phyloP scores from a whole-genome alignment of 2,113 vertebrate genomes.

The Notothenia coriiceps region DNA sequence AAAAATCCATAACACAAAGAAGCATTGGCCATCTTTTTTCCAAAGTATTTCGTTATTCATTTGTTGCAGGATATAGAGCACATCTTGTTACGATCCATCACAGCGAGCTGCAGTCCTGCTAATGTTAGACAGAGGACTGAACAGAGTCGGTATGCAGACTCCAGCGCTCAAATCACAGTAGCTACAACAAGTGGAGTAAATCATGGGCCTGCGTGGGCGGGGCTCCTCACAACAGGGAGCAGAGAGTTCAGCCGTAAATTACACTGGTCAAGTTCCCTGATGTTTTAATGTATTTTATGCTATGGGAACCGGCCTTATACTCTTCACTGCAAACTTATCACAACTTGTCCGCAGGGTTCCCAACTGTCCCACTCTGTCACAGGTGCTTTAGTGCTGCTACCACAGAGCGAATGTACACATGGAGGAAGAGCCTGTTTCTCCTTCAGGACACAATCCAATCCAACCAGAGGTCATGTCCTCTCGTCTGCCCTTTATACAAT shows the following conservation, averaged over 20 bases:
- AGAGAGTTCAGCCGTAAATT: conserved; percentile 75
- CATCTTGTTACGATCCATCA: conserved; percentile 67
- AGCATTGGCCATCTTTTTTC: conserved; percentile 9
- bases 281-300: conserved; percentile 58
- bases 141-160: conserved; percentile 58
- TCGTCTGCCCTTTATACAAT: conserved; percentile 35
- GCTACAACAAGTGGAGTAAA: conserved; percentile 66
- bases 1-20: conserved; percentile 12
- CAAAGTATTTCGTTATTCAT: conserved; percentile 54
- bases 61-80: conserved; percentile 52
- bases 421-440: conserved; percentile 62
- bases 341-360: conserved; percentile 24
- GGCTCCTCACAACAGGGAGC: conserved; percentile 57
- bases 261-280: conserved; percentile 48
- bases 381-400: conserved; percentile 64
- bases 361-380: conserved; percentile 66
- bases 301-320: conserved; percentile 45
- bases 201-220: conserved; percentile 62
- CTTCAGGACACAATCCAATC: conserved; percentile 49
- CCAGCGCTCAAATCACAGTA: conserved; percentile 53
- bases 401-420: conserved; percentile 63
- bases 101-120: conserved; percentile 23
- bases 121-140: conserved; percentile 47
- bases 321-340: conserved; percentile 19
- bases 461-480: conserved; percentile 68